Evolutionary conservation across 2,797 vertebrate genomes (phyloP), one percentile per base, ranked within the genome.

Genomic region (Haliaeetus vocifer): DNA sequence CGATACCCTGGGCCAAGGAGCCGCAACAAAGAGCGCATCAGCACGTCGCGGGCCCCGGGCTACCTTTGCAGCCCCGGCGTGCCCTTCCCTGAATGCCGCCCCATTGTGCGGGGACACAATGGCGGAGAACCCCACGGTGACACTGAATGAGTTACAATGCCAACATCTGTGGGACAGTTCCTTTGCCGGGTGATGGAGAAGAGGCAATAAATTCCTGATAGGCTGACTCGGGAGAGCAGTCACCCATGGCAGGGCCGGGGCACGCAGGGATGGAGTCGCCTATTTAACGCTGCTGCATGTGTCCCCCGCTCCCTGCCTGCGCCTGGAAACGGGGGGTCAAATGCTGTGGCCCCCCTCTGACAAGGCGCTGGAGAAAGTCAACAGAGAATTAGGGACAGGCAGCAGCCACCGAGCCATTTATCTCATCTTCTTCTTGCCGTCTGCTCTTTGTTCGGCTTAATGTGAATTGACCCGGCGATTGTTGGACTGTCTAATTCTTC

Each of bases 161-260:
- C 96, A 96, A 86, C 97, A 97, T 93, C 96, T 97, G 97, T 96
- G 96, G 62, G 97, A 90, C 96, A 73, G 84, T 72, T 92, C 33
- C 96, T 96, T 90, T 91, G 94, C 77, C 4, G 93, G 81, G 81
- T 21, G 85, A 91, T 73, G 94, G 92, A 93, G 94, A 87, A 95
- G 92, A 89, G 68, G 96, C 94, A 94, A 91, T 97, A 97, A 96
- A 96, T 96, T 58, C 38, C 93, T 45, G 96, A 91, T 82, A 65
- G 96, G 92, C 81, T 58, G 92, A 35, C 90, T 81, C 0, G 58
- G 95, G 94, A 33, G 93, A 49, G 95, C 95, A 94, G 94, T 96
- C 94, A 96, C 90, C 95, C 94, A 91, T 92, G 95, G 96, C 94
- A 92, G 80, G 88, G 71, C 93, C 1, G n/a, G 95, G 95, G 95